Percentiles rank a stretch among this genome's conserved stretches.
Evolutionary conservation across 2,113 vertebrate genomes (phyloP).

Genomic region (Tamias sibiricus): DNA sequence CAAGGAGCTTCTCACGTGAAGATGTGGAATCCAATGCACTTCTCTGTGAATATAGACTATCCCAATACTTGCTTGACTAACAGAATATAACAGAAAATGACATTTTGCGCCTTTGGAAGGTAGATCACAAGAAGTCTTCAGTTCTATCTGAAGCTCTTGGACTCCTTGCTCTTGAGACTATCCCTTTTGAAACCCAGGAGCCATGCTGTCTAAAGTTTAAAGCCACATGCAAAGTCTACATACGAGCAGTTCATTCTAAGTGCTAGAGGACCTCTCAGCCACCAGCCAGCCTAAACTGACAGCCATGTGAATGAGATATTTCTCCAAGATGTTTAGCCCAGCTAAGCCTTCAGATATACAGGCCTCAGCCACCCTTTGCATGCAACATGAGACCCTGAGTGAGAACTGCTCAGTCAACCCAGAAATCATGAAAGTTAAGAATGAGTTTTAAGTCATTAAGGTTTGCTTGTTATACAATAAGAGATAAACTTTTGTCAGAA

Average conservation of each 20-base stretch:
- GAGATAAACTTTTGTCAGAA: not conserved
- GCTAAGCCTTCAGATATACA: not conserved
- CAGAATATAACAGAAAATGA: not conserved
- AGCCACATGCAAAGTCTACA: not conserved
- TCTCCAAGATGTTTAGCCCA: not conserved
- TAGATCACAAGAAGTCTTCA: not conserved
- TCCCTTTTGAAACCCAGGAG: not conserved
- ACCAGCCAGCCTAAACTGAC: not conserved
- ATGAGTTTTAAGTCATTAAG: not conserved
- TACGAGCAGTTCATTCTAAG: not conserved
- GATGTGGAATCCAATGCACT: not conserved
- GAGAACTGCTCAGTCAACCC: not conserved
- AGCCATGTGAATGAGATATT: not conserved
- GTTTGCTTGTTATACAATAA: not conserved
- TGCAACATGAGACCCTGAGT: not conserved
- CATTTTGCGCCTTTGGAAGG: too few relatives aligned
- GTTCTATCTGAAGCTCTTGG: not conserved
- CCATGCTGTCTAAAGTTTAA: not conserved
- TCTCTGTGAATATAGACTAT: not conserved
- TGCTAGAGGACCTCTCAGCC: not conserved
- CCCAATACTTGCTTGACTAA: not conserved
- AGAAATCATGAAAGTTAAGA: not conserved
- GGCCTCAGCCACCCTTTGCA: not conserved
- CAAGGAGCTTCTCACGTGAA: not conserved
- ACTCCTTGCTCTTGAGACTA: not conserved